phyloP scores from a whole-genome alignment of 2,797 vertebrate genomes.

The Peromyscus nudipes region DNA sequence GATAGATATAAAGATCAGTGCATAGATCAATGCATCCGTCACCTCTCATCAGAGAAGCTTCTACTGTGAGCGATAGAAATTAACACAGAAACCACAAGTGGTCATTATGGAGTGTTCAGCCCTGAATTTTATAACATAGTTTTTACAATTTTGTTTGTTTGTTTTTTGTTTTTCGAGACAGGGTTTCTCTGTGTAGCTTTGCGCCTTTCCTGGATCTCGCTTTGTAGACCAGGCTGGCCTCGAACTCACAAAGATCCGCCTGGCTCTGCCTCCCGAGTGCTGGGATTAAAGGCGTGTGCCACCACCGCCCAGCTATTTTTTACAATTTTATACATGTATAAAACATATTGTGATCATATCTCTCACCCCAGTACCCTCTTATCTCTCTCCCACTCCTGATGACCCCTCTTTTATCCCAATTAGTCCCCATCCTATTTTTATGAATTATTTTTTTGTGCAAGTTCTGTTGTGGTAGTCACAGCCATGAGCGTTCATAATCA shows the following conservation, averaged over 20 bases:
- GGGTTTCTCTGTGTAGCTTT: too few relatives aligned
- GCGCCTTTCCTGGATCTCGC: too few relatives aligned
- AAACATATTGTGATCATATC: neutral
- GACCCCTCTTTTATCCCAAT: neutral
- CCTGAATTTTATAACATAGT: too few relatives aligned
- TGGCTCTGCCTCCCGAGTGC: too few relatives aligned
- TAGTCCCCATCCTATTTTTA: neutral
- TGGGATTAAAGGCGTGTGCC: too few relatives aligned
- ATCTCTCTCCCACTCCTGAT: neutral
- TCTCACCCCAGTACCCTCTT: neutral
- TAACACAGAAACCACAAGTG: neutral
- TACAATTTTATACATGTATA: neutral
- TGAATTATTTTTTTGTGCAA: neutral
- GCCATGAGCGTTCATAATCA: neutral
- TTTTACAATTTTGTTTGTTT: neutral
- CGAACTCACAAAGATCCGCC: too few relatives aligned
- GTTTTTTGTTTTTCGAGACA: too few relatives aligned
- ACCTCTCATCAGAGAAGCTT: neutral
- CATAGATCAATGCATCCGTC: neutral
- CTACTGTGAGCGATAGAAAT: too few relatives aligned
- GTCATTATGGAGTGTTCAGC: neutral
- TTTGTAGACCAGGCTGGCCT: too few relatives aligned
- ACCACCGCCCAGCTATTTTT: neutral
- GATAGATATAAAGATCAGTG: neutral
- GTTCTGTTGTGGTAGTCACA: neutral